Base-by-base conservation (phyloP, 64 coral and sea anemone genomes). In the Anthopleura sola region DNA sequence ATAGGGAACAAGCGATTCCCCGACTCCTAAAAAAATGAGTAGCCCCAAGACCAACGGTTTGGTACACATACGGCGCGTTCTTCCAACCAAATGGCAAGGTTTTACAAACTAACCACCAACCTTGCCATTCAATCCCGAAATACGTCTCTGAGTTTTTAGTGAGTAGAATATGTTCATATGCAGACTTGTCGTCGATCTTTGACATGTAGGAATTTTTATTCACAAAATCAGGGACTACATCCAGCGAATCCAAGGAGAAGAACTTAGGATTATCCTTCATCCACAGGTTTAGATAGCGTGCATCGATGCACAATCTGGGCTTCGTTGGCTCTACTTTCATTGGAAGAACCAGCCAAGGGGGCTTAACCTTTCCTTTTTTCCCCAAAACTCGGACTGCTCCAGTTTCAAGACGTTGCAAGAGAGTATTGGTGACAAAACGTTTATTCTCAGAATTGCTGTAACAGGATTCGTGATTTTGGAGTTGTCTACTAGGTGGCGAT, bases 171-270 rank as follows among this genome's bases (percentile, higher is more conserved):
- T 78, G 85, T 9, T 76, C 71, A 20, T 87, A 87, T 5, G 36
- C 85, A 32, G 85, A 87, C 40, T 87, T 55, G 38, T 87, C 85
- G 71, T 87, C 85, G 4, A 87, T 87, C 49, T 87, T 87, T 21
- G 19, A 19, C 34, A 87, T 78, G 40, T 15, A 87, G 1, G 85
- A 58, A 29, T 49, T 18, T 23, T 37, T 23, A 49, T 85, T 47
- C 6, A 85, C 55, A 19, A 85, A 85, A 66, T 40, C 15, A 24
- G 57, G 83, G 1, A 85, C 83, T 19, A 18, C 26, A 13, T 28
- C 51, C 23, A 84, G 51, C 8, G 21, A 18, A 1, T 84, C 82
- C 33, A 84, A 20, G 4, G 24, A 37, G 18, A 57, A 84, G 2
- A 2, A 53, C 1, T 53, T 17, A 18, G 82, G 82, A 4, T 53